Base-by-base conservation (phyloP, 2,113 vertebrate genomes). In the Cranoglanis bouderius region DNA sequence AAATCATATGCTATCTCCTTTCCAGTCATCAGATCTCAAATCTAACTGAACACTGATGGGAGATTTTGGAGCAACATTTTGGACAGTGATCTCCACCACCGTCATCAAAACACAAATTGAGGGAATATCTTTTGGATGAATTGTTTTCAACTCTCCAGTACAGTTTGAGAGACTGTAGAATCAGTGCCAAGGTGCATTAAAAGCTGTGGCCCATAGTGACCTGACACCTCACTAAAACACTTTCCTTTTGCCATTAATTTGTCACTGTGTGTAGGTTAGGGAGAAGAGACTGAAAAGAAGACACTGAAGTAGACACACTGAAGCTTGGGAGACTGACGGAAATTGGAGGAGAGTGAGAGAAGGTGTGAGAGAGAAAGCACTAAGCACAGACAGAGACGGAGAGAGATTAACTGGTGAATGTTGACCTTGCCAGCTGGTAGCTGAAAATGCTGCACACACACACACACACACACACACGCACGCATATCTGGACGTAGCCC, bases 381-480 rank as follows among this genome's bases (percentile, higher is more conserved):
- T 49, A 72, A 55, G 80, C 21, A 57, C 49, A 90, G 18, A 78
- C 63, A 82, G 84, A 38, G 57, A 72, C 6, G 3, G 89, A 70
- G 82, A 80, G 82, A 88, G 90, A 88, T 85, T 70, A 90, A 90
- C 72, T 85, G 88, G 77, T 88, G 91, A 92, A 78, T 83, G 65
- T 67, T 82, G 78, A 91, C 90, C 91, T 91, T 93, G 93, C 94
- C 94, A 95, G 92, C 92, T 92, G 92, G 88, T 92, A 91, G 91
- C 90, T 94, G 91, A 93, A 93, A 89, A 92, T 90, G 87, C 89
- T 88, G 63, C 26, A 63, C 38, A 51, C 81, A 55, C 3, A 59
- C 59, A 86, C 85, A 86, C 88, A 55, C 6, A 72, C 46, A 82
- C 88, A 87, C 85, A 83, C 83, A 70, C 55, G 51, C 53, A 65